phyloP scores from a whole-genome alignment of 2,888 invertebrate genomes.

The Alloscopus bannaensis region DNA sequence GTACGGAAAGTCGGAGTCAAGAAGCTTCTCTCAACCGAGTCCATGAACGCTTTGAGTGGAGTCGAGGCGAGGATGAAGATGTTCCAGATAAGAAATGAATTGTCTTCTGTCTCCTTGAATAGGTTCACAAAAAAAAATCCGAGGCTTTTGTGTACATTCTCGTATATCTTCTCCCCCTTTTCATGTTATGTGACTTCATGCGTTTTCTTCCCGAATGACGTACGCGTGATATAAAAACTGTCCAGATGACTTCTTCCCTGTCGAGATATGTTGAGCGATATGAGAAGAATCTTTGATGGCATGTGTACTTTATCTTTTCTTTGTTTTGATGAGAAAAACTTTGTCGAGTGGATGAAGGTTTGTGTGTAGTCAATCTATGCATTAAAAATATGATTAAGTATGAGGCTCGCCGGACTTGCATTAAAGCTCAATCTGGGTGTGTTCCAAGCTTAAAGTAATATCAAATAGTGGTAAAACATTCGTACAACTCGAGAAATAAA shows the following conservation, averaged over 20 bases:
- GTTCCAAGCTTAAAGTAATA: too few relatives aligned
- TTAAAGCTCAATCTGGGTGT: too few relatives aligned
- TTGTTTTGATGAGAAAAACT: too few relatives aligned
- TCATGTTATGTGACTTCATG: too few relatives aligned
- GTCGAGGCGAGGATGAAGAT: slow-evolving; percentile 60
- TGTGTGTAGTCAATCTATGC: too few relatives aligned
- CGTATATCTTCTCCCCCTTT: slow-evolving; percentile 6
- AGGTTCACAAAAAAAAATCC: slow-evolving; percentile 11
- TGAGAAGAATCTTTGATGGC: too few relatives aligned
- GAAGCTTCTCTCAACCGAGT: background rate
- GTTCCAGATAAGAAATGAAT: slow-evolving; percentile 60
- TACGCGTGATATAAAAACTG: slow-evolving; percentile 40
- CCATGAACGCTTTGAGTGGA: slow-evolving; percentile 14
- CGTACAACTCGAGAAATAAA: too few relatives aligned
- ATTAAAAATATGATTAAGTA: too few relatives aligned
- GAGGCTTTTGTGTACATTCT: slow-evolving; percentile 20
- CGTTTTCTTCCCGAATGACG: slow-evolving; percentile 34
- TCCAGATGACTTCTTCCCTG: slow-evolving; percentile 35
- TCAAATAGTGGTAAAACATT: too few relatives aligned
- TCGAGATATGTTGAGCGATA: slow-evolving; percentile 5
- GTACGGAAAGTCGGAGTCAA: slow-evolving; percentile 6
- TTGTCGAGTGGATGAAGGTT: background rate
- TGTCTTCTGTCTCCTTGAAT: slow-evolving; percentile 42
- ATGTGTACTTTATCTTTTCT: too few relatives aligned
- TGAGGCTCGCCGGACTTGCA: too few relatives aligned